Conservation (phyloP, 1,140 invertebrate species). For the Drosophila virilis region DNA sequence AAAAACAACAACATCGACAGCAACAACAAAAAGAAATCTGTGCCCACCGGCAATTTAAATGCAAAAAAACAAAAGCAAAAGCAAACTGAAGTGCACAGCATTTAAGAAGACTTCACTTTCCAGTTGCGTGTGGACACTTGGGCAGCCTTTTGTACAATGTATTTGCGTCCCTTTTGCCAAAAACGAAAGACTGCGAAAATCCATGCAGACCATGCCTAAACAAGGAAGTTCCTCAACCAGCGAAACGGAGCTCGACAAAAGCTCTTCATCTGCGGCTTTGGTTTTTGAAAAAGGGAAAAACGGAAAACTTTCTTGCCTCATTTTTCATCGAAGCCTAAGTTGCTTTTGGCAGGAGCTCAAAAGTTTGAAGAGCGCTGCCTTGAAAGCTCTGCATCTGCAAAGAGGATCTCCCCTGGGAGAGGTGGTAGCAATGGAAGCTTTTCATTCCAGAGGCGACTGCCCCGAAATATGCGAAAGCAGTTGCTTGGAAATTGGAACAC, state of each 20-base stretch:
- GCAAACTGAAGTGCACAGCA: conserved; percentile 40
- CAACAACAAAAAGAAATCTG: conserved; percentile 17
- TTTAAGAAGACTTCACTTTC: conserved; percentile 24
- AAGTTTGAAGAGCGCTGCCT: conserved; percentile 44
- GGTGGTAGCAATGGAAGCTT: neutral
- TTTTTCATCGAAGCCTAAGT: conserved; percentile 63
- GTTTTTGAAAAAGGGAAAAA: conserved; percentile 4
- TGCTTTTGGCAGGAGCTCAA: conserved; percentile 46
- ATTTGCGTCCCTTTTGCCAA: conserved; percentile 2
- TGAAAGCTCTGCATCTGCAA: neutral
- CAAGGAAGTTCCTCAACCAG: neutral
- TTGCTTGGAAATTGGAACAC: neutral
- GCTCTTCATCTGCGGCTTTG: conserved; percentile 11
- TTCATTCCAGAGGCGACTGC: neutral
- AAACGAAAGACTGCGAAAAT: conserved; percentile 1
- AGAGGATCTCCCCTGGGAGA: conserved; percentile 1
- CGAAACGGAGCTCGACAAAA: neutral
- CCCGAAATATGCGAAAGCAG: neutral
- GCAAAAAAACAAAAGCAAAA: conserved; percentile 42
- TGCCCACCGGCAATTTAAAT: conserved; percentile 39
- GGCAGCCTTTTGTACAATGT: neutral
- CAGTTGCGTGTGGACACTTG: conserved; percentile 9
- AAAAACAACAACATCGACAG: conserved; percentile 1
- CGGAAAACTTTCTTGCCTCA: conserved; percentile 66
- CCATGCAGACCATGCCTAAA: neutral